Conservation (phyloP, 2,888 invertebrate genomes). For the Leptarthrus brevirostris region DNA sequence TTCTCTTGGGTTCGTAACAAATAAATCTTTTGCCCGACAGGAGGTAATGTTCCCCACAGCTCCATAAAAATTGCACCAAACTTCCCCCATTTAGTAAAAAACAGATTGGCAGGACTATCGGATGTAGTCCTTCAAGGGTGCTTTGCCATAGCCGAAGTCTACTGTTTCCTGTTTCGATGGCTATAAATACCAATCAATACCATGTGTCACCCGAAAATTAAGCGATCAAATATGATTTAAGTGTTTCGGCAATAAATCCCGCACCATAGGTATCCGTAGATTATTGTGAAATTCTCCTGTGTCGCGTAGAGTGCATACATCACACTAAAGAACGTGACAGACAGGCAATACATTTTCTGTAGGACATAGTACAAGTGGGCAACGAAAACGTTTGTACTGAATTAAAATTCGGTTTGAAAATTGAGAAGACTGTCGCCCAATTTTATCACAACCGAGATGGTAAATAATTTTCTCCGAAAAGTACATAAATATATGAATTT, state of each 20-base stretch:
- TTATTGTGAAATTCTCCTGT: background rate
- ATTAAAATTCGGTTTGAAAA: too few species aligned
- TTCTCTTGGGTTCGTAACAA: background rate
- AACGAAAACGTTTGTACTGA: too few species aligned
- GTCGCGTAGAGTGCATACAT: conserved; percentile 37
- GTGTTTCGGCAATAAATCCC: conserved; percentile 57
- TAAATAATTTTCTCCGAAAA: too few species aligned
- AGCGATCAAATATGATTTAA: conserved; percentile 58
- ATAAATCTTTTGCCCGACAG: conserved; percentile 10
- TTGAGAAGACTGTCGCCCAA: too few species aligned
- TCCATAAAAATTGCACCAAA: conserved; percentile 5
- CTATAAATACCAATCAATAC: conserved; percentile 55
- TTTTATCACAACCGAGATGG: too few species aligned
- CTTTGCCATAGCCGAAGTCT: background rate
- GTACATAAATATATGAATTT: too few species aligned
- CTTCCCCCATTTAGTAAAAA: background rate
- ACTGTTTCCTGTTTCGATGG: conserved; percentile 7
- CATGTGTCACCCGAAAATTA: conserved; percentile 56
- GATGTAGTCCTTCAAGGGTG: conserved; percentile 8
- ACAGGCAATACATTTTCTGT: conserved; percentile 34
- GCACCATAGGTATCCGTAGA: conserved; percentile 43
- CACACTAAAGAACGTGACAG: conserved; percentile 36
- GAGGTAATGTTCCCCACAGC: background rate
- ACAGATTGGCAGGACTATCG: conserved; percentile 22
- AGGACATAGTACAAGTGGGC: conserved; percentile 6